Evolutionary conservation across 2,113 vertebrate species (phyloP).

Genomic region (Eidolon helvum): DNA sequence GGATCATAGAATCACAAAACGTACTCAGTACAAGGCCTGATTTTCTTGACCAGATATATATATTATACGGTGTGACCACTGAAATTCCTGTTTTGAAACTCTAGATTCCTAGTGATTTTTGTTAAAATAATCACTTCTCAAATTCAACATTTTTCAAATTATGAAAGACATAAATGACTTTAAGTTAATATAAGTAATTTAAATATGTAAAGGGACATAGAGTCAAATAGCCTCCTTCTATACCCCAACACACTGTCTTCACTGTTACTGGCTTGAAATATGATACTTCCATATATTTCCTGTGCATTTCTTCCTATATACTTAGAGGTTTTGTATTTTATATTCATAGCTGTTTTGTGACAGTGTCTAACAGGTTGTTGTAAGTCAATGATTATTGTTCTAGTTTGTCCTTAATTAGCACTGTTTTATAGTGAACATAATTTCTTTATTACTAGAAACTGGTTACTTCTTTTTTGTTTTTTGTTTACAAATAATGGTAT

Average conservation of each 20-base stretch:
- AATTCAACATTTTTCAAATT: constrained; percentile 50
- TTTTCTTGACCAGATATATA: background rate
- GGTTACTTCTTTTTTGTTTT: background rate
- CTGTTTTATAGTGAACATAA: background rate
- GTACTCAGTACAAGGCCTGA: background rate
- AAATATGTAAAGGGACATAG: background rate
- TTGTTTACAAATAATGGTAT: background rate
- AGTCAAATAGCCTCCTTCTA: background rate
- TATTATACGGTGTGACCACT: background rate
- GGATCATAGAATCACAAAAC: background rate
- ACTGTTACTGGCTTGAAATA: background rate
- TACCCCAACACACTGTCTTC: background rate
- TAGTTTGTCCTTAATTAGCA: background rate
- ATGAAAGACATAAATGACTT: background rate
- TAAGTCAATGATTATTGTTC: background rate
- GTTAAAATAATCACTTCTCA: background rate
- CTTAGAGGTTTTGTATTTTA: background rate
- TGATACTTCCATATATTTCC: background rate
- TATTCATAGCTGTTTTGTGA: background rate
- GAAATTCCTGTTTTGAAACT: background rate
- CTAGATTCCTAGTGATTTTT: background rate
- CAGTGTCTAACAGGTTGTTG: background rate
- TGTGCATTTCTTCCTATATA: background rate
- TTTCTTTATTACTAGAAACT: background rate
- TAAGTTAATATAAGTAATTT: background rate